Evolutionary conservation across 1,140 invertebrate species (phyloP).

Genomic region (Stegodyphus dumicola): DNA sequence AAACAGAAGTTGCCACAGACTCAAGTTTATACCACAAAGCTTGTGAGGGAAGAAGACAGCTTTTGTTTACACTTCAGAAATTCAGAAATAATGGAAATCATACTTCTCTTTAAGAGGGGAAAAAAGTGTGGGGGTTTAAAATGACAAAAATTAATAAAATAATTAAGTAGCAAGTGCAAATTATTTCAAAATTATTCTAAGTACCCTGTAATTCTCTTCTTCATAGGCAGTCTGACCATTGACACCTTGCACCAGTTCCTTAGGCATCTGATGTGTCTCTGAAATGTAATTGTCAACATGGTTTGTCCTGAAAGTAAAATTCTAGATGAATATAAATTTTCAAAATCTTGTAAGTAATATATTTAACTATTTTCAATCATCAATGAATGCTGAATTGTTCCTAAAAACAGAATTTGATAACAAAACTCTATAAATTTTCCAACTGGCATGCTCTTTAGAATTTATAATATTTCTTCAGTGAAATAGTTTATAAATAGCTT

Average conservation of each 20-base stretch:
- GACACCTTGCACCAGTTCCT: conserved; percentile 70
- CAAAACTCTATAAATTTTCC: no score
- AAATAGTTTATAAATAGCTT: no score
- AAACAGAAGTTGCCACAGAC: no score
- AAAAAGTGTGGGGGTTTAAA: no score
- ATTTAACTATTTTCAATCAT: no score
- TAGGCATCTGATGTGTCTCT: conserved; percentile 70
- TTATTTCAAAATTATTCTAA: neutral
- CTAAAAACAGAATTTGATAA: no score
- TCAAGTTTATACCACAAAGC: no score
- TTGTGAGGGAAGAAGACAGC: no score
- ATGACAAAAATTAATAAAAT: neutral
- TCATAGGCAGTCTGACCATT: conserved; percentile 72
- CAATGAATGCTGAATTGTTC: no score
- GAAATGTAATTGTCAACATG: conserved; percentile 68
- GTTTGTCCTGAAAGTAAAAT: conserved; percentile 46
- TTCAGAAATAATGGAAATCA: conserved; percentile 29
- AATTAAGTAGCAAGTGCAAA: neutral
- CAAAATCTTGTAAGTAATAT: neutral
- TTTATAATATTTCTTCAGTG: no score
- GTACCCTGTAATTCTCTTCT: conserved; percentile 69
- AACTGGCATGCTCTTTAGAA: no score
- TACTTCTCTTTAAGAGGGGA: no score
- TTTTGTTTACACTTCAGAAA: conserved; percentile 1
- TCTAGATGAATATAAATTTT: neutral